Percentiles rank a stretch among this genome's conserved stretches.
phyloP scores from a whole-genome alignment of 2,113 vertebrate species.

The Canis aureus region DNA sequence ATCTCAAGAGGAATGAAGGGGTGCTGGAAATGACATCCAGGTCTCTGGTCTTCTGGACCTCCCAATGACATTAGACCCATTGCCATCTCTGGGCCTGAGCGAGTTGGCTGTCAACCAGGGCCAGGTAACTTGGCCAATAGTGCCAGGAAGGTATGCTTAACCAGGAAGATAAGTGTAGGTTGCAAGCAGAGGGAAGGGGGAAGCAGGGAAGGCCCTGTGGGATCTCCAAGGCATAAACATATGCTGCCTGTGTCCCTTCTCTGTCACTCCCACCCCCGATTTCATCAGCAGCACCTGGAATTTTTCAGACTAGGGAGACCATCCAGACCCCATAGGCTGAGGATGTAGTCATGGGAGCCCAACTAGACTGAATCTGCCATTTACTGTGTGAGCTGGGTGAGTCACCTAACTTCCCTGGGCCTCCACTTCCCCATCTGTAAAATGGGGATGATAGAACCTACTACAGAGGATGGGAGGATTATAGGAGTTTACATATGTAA shows the following conservation, averaged over 20 bases:
- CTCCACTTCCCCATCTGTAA: background rate
- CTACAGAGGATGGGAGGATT: background rate
- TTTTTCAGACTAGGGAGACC: background rate
- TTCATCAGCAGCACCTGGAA: background rate
- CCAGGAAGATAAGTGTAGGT: background rate
- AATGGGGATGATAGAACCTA: background rate
- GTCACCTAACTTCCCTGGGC: background rate
- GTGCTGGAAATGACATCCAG: background rate
- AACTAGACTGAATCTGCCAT: background rate
- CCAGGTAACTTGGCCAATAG: background rate
- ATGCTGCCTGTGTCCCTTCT: background rate
- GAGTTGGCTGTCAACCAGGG: background rate
- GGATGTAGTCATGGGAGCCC: background rate
- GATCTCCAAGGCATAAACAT: background rate
- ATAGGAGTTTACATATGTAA: background rate
- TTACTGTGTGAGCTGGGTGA: background rate
- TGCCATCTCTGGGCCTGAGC: background rate
- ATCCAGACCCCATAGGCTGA: background rate
- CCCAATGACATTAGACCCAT: background rate
- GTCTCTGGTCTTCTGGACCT: background rate
- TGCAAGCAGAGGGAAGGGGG: background rate
- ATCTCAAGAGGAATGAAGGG: background rate
- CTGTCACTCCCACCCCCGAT: background rate
- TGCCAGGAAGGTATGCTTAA: rapidly evolving
- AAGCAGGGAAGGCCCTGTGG: background rate